Base-by-base conservation (phyloP, 1,140 invertebrate genomes). In the Frieseomelitta varia region DNA sequence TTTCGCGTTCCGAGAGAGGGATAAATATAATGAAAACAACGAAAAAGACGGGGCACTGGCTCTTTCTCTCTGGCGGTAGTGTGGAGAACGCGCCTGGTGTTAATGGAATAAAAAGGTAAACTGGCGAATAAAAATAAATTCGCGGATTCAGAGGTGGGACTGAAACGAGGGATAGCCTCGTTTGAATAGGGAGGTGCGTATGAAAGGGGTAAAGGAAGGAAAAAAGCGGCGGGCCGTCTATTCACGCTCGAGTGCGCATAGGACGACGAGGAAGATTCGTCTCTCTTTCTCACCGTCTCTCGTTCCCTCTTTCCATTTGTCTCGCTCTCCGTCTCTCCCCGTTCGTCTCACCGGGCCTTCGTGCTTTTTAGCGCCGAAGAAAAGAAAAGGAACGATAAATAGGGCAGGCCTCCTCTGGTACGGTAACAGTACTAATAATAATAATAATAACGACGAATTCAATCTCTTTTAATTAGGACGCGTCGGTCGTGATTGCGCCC, bases 381-480 rank as follows among this genome's bases (percentile, higher is more conserved):
- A 76, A 68, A 81, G 39, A 51, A 65, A 71, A 8, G 24, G 63
- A 69, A 61, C 39, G 81, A 47, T 21, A 79, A 79, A 68, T 68
- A 79, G 79, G 58, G 55, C 69, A 73, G 24, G 67, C 65, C 63
- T 39, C n/a, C 55, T 47, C 39, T 47, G 51, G 73, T 27, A 27
- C 53, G 85, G 74, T 77, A 89, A 85, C 80, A 68, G 74, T 88
- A 86, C 56, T 88, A 88, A 86, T 86, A 47, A 47, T 8, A 47
- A 47, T 8, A 88, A 86, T 88, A 86, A 86, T 86, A 86, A 86
- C 68, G 84, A 76, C 56, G 81, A 86, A 86, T 84, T 84, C 63
- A 68, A 78, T 86, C 79, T 84, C 82, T 84, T 89, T 76, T 76
- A 88, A 88, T 88, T 88, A 88, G 83, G 65, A 39, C 79, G 56